Conservation (phyloP, 2,888 invertebrate genomes). For the Agrotis ipsilon region DNA sequence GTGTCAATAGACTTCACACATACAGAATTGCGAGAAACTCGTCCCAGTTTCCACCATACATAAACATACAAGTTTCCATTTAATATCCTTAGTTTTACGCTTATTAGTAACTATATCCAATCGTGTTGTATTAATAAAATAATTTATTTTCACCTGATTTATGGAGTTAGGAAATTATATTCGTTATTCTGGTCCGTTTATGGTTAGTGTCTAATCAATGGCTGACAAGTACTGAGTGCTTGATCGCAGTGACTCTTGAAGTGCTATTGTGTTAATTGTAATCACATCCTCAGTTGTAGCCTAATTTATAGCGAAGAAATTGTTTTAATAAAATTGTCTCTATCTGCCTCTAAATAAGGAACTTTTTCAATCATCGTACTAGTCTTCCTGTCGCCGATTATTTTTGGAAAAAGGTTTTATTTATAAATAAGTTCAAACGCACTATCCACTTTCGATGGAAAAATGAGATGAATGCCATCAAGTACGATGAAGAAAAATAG, state of each 20-base stretch:
- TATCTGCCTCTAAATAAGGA: not conserved
- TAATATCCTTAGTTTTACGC: conserved; percentile 41
- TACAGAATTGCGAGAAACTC: conserved; percentile 46
- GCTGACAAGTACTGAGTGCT: conserved; percentile 1
- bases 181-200: conserved; percentile 10
- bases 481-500: not conserved
- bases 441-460: not conserved
- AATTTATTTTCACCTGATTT: conserved; percentile 31
- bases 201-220: conserved; percentile 5
- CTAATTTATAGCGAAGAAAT: not conserved
- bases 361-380: not conserved
- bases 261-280: conserved; percentile 4
- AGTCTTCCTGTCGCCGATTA: not conserved
- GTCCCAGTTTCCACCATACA: conserved; percentile 34
- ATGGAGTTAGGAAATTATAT: conserved; percentile 19
- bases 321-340: not conserved
- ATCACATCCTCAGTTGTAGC: not conserved
- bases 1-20: conserved; percentile 45
- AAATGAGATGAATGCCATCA: not conserved
- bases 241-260: not conserved
- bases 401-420: not conserved
- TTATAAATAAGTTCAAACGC: not conserved
- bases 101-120: conserved; percentile 20
- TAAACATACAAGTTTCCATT: conserved; percentile 37
- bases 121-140: conserved; percentile 28